These are phyloP conservation scores for Dreissena polymorpha DNA, from an alignment of 1,140 invertebrate species.

Conservation along the genomic window DNA sequence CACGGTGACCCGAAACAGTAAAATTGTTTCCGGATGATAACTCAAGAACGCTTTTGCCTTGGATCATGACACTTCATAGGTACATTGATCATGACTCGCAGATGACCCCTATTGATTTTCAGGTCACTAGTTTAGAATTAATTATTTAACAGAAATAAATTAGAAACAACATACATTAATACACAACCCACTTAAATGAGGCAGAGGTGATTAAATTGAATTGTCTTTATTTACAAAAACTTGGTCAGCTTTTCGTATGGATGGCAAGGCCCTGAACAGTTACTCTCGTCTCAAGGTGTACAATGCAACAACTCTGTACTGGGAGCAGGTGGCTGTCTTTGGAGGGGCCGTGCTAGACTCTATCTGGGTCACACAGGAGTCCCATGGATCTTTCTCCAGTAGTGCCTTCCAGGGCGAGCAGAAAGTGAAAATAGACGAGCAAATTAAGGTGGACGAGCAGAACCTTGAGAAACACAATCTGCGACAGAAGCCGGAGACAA, in stretches of 20 bases:
- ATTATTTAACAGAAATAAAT: too few species aligned
- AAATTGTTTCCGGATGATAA: too few species aligned
- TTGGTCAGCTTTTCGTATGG: slow-evolving; percentile 83
- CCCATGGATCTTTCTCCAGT: slow-evolving; percentile 67
- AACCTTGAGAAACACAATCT: slow-evolving; percentile 9
- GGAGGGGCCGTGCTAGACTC: slow-evolving; percentile 61
- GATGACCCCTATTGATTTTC: too few species aligned
- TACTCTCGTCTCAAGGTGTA: slow-evolving; percentile 90
- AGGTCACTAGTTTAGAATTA: too few species aligned
- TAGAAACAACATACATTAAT: too few species aligned
- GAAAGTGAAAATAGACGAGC: slow-evolving; percentile 57
- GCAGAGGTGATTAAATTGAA: too few species aligned
- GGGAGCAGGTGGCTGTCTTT: slow-evolving; percentile 91
- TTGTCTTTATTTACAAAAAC: slow-evolving; percentile 59
- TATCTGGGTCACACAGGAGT: slow-evolving; percentile 68
- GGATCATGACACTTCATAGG: too few species aligned
- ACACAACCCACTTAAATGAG: too few species aligned
- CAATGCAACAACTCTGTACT: slow-evolving; percentile 93
- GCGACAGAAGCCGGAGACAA: slow-evolving; percentile 37
- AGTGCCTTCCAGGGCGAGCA: slow-evolving; percentile 48
- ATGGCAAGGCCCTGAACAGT: slow-evolving; percentile 83
- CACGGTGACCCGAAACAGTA: too few species aligned
- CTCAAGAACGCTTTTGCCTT: too few species aligned
- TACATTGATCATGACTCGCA: too few species aligned
- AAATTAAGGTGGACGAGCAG: slow-evolving; percentile 37